These are phyloP conservation scores for Temnothorax curvispinosus DNA, from an alignment of 1,140 invertebrate genomes.

Conservation along the genomic window DNA sequence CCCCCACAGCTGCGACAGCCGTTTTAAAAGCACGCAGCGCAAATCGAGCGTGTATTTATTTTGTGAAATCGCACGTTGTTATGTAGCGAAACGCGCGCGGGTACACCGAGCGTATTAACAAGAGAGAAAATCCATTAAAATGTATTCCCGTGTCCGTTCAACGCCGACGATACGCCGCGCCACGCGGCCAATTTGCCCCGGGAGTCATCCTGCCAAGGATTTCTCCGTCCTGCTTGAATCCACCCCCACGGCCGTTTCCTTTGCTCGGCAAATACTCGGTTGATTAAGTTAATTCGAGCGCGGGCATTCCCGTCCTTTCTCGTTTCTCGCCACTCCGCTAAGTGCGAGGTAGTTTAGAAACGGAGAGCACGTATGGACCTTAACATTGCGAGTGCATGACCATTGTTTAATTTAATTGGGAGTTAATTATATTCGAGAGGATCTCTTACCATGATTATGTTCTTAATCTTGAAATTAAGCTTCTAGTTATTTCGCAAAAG, in stretches of 20 bases:
- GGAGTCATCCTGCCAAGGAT: neutral
- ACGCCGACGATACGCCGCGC: constrained; percentile 26
- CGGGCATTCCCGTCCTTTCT: neutral
- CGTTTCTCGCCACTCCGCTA: neutral
- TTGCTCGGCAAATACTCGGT: constrained; percentile 58
- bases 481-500: neutral
- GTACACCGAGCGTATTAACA: constrained; percentile 9
- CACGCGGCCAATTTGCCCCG: constrained; percentile 49
- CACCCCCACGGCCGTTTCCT: constrained; percentile 46
- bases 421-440: constrained; percentile 7
- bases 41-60: constrained; percentile 24
- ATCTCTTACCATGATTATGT: neutral
- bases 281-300: constrained; percentile 55
- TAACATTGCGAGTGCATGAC: neutral
- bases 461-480: constrained; percentile 10
- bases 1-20: neutral
- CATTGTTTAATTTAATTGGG: constrained; percentile 42
- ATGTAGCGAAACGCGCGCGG: neutral
- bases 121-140: constrained; percentile 57
- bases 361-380: constrained; percentile 7
- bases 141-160: constrained; percentile 41
- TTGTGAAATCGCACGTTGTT: constrained; percentile 1
- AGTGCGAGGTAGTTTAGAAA: constrained; percentile 24
- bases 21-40: constrained; percentile 22
- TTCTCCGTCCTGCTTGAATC: constrained; percentile 17